Evolutionary conservation across 2,888 invertebrate genomes (phyloP).

Genomic region (Lasioglossum figueresi): DNA sequence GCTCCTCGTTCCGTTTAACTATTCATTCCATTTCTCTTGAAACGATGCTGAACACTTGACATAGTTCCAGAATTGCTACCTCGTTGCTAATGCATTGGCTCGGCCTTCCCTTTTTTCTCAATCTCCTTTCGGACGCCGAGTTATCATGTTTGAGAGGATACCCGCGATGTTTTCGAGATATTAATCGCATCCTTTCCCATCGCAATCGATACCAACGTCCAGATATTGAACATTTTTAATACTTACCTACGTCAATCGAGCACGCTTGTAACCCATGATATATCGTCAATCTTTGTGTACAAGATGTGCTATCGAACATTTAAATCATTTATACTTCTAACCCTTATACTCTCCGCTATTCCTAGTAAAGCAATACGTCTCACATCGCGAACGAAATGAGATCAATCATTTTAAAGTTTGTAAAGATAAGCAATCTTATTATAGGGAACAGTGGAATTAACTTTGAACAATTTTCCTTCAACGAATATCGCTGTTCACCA

Average conservation of each 20-base stretch:
- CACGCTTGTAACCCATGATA: background rate
- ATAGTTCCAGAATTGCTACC: constrained; percentile 38
- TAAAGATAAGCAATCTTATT: background rate
- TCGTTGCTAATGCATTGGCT: constrained; percentile 41
- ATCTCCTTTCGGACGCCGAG: background rate
- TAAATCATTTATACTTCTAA: too few species aligned
- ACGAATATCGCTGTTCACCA: background rate
- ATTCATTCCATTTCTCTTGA: constrained; percentile 47
- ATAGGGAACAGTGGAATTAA: background rate
- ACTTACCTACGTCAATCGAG: background rate
- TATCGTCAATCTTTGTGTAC: background rate
- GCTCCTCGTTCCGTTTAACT: constrained; percentile 42
- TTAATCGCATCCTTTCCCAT: constrained; percentile 16
- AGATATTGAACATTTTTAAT: background rate
- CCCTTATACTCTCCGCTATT: too few species aligned
- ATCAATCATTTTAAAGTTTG: too few species aligned
- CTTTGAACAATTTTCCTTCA: background rate
- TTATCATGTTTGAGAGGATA: constrained; percentile 12
- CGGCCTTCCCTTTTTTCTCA: background rate
- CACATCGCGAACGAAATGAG: too few species aligned
- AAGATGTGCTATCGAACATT: background rate
- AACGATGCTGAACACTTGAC: constrained; percentile 48
- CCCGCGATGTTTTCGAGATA: background rate
- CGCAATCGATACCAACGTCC: background rate
- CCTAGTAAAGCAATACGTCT: too few species aligned